Evolutionary conservation across 2,113 vertebrate species (phyloP).

Genomic region (Seriola rivoliana): DNA sequence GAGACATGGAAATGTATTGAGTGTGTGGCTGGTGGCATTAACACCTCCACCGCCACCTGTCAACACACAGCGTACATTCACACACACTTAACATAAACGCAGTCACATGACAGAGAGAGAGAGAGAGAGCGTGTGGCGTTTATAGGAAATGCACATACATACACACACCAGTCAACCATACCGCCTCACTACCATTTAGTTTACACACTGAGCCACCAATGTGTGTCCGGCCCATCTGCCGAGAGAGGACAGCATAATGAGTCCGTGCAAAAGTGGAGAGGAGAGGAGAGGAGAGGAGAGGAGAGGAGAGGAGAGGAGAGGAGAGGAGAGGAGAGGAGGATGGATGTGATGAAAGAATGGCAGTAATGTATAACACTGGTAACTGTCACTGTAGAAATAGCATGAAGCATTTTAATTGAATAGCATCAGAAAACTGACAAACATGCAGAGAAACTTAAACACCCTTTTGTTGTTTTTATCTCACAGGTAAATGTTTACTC

Average conservation of each 20-base stretch:
- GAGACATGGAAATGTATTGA: conserved; percentile 58
- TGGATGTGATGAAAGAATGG: not conserved
- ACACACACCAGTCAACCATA: not conserved
- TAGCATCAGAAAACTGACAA: conserved; percentile 25
- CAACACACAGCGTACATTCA: conserved; percentile 30
- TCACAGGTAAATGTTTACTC: not conserved
- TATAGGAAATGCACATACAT: conserved; percentile 22
- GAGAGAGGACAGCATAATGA: conserved; percentile 59
- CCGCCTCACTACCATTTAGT: conserved; percentile 37
- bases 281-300: not conserved
- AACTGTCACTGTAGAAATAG: conserved; percentile 21
- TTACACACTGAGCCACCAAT: conserved; percentile 67
- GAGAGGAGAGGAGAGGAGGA: conserved; percentile 4
- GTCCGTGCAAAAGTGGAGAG: conserved; percentile 44
- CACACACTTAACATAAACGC: not conserved
- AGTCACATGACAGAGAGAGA: conserved; percentile 2
- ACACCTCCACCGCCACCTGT: conserved; percentile 56
- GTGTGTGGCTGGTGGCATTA: conserved; percentile 56
- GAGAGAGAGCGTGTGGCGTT: not conserved
- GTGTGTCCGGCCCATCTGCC: conserved; percentile 83
- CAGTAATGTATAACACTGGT: conserved; percentile 9
- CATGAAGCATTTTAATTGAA: conserved; percentile 25
- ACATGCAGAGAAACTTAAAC: conserved; percentile 2
- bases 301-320: too few relatives aligned
- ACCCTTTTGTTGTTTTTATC: not conserved